phyloP scores from a whole-genome alignment of 2,888 invertebrate genomes.

The Morpho helenor region DNA sequence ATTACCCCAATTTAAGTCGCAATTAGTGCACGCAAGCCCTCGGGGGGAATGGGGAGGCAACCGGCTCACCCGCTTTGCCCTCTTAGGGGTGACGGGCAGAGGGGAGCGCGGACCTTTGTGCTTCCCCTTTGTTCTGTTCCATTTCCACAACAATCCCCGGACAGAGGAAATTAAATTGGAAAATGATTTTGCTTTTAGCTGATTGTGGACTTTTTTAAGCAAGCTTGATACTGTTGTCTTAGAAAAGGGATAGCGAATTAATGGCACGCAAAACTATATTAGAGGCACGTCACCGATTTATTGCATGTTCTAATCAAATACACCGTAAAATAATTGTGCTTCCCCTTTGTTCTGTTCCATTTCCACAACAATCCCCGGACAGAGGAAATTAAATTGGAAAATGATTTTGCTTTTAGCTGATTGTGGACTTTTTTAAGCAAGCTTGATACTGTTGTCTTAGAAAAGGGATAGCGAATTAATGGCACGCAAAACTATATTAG shows the following conservation, averaged over 20 bases:
- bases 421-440: slow-evolving; percentile 41
- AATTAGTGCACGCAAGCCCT: slow-evolving; percentile 65
- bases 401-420: slow-evolving; percentile 76
- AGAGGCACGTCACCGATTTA: too few species aligned
- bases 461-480: not conserved
- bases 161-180: slow-evolving; percentile 72
- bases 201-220: slow-evolving; percentile 48
- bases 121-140: slow-evolving; percentile 55
- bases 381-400: slow-evolving; percentile 74
- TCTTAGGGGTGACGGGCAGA: slow-evolving; percentile 30
- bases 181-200: slow-evolving; percentile 76
- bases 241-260: not conserved
- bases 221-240: not conserved
- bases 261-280: too few species aligned
- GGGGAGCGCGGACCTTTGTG: slow-evolving; percentile 46
- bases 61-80: slow-evolving; percentile 29
- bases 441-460: not conserved
- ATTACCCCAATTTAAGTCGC: slow-evolving; percentile 74
- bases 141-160: slow-evolving; percentile 51
- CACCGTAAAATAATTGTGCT: too few species aligned
- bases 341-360: slow-evolving; percentile 57
- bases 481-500: too few species aligned
- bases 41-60: slow-evolving; percentile 40
- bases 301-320: too few species aligned
- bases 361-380: slow-evolving; percentile 51